A percentile compares a stretch with the other conserved stretches of the same genome.
phyloP scores from a whole-genome alignment of 2,113 vertebrate species.

The Chunga burmeisteri region DNA sequence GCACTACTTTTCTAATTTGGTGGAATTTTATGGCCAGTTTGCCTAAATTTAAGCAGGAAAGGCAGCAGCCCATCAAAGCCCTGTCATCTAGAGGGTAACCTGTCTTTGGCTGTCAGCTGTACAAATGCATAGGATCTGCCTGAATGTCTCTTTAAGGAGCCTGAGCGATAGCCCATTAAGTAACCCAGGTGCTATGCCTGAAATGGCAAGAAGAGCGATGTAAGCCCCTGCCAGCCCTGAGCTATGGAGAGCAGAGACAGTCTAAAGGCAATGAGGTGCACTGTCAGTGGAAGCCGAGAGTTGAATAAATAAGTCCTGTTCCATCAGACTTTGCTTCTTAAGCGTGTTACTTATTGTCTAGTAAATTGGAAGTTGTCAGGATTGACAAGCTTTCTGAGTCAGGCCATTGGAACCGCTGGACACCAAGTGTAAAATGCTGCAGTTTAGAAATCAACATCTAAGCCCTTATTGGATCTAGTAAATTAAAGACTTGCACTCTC shows the following conservation, averaged over 20 bases:
- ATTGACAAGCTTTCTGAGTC: neutral
- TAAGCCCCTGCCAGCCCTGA: neutral
- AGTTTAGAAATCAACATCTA: neutral
- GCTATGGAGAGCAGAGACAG: neutral
- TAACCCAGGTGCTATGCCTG: neutral
- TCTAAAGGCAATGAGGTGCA: neutral
- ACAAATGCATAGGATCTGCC: neutral
- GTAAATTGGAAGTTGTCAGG: neutral
- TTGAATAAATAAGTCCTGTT: neutral
- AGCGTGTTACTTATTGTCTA: neutral
- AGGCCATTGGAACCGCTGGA: neutral
- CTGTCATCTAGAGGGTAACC: neutral
- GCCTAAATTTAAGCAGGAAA: neutral
- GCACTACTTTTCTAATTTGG: neutral
- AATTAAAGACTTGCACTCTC: neutral
- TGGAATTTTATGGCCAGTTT: neutral
- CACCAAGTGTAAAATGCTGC: neutral
- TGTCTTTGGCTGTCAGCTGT: neutral
- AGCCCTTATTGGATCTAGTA: neutral
- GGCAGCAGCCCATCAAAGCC: neutral
- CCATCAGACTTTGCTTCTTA: constrained; percentile 3
- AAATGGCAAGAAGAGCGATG: neutral
- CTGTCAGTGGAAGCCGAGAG: neutral
- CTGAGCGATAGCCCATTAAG: neutral
- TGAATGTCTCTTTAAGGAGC: neutral